Base-by-base conservation (phyloP, 2,113 vertebrate species). In the Propithecus coquereli region DNA sequence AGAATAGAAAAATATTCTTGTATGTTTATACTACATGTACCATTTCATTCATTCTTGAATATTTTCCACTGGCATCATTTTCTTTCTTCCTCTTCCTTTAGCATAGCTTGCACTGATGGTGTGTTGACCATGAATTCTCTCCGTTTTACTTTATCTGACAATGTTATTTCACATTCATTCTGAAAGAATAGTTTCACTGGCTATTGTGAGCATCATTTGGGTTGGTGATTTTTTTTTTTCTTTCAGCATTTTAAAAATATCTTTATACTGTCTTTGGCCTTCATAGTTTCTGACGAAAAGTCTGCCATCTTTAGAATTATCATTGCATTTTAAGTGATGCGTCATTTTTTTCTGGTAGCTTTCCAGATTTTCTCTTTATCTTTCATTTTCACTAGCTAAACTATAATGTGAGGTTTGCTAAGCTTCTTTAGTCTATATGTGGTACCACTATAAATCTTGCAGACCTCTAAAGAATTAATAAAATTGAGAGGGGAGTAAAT, bases 121-220 rank as follows among this genome's bases (percentile, higher is more conserved):
- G 8, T 13, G 17, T 32, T 57, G 79, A 25, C 9, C 23, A 66
- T 37, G 5, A 47, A 59, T 47, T 34, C 4, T 17, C 30, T 68
- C 74, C 14, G 20, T 61, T 89, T 65, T 88, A 23, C 63, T 65
- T 52, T 66, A 54, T 73, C 11, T 45, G 25, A 90, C 74, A 83
- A 65, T 81, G 2, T 25, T 63, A 66, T 84, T 76, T 90, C 25
- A 59, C 9, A 9, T 77, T 57, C 45, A 66, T 59, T 87, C 1
- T 87, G 23, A 11, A 63, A 82, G 10, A 68, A 83, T 6, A 30
- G 17, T 50, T 90, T 90, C 30, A 65, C 1, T 77, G 0, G 14
- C 16, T 57, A 0, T 27, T 68, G 4, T 32, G 2, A 0, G 12
- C 30, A 30, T 40, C 5, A 5, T 40, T 20, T 23, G 3, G 4